These are phyloP conservation scores for Sapajus apella DNA, from an alignment of 2,113 vertebrate genomes.

Conservation along the genomic window DNA sequence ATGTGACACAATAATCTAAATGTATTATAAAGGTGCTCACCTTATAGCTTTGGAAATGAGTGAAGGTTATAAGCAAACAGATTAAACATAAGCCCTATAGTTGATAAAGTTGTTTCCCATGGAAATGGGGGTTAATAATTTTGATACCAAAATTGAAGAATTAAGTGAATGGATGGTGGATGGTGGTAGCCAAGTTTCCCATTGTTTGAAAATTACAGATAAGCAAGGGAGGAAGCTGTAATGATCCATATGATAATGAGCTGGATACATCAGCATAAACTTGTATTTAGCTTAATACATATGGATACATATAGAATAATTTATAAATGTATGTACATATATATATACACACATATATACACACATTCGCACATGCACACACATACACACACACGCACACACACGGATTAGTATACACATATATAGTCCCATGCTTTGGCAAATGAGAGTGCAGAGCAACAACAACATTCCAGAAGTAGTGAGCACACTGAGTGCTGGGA, in stretches of 20 bases:
- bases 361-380: too few relatives aligned
- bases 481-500: background rate
- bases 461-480: background rate
- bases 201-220: background rate
- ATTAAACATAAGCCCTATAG: background rate
- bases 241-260: background rate
- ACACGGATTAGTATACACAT: background rate
- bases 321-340: background rate
- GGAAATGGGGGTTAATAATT: background rate
- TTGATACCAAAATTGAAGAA: background rate
- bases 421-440: background rate
- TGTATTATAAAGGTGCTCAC: background rate
- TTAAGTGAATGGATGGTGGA: background rate
- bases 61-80: background rate
- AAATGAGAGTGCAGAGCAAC: background rate
- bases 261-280: too few relatives aligned
- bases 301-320: background rate
- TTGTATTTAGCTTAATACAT: background rate
- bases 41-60: background rate
- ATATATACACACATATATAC: too few relatives aligned
- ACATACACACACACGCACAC: too few relatives aligned
- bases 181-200: background rate
- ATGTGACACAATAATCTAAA: background rate
- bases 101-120: background rate
- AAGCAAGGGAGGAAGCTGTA: background rate